Percentiles rank a stretch among this genome's conserved stretches.
These are phyloP conservation scores for Venustaconcha ellipsiformis DNA, from an alignment of 1,140 invertebrate genomes.

Conservation along the genomic window DNA sequence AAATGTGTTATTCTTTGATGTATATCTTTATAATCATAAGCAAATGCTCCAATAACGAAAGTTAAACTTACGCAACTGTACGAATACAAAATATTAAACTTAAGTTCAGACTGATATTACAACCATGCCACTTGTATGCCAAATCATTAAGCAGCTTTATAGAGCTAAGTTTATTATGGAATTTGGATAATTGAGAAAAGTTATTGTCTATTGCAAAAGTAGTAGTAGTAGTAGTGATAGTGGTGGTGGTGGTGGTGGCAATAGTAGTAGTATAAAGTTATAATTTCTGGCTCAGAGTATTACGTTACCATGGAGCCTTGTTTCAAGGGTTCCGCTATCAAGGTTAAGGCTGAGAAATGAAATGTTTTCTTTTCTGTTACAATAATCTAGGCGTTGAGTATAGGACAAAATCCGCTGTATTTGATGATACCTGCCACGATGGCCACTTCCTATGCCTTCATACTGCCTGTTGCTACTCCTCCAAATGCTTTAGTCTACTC, in stretches of 20 bases:
- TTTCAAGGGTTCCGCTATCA: neutral
- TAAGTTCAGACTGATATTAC: too few species aligned
- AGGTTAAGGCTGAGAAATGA: neutral
- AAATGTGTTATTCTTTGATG: too few species aligned
- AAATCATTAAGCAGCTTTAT: too few species aligned
- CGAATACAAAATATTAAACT: too few species aligned
- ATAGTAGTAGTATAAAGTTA: neutral
- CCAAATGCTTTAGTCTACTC: slow-evolving; percentile 93
- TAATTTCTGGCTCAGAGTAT: neutral
- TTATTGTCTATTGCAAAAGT: neutral
- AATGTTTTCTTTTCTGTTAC: neutral
- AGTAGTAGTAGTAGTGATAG: neutral
- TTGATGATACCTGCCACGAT: slow-evolving; percentile 86
- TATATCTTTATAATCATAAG: too few species aligned
- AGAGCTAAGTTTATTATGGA: neutral
- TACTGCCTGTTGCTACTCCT: slow-evolving; percentile 87
- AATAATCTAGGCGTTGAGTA: slow-evolving; percentile 67
- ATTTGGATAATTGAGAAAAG: neutral
- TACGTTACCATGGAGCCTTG: too few species aligned
- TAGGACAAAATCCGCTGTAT: slow-evolving; percentile 82
- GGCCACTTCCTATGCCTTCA: slow-evolving; percentile 83
- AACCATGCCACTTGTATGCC: too few species aligned
- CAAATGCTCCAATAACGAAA: too few species aligned
- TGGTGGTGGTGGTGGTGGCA: too few species aligned
- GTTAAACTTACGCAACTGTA: too few species aligned